Evolutionary conservation across 23 tunicate genomes (phyloP).

Genomic region (Trididemnum miniatum): DNA sequence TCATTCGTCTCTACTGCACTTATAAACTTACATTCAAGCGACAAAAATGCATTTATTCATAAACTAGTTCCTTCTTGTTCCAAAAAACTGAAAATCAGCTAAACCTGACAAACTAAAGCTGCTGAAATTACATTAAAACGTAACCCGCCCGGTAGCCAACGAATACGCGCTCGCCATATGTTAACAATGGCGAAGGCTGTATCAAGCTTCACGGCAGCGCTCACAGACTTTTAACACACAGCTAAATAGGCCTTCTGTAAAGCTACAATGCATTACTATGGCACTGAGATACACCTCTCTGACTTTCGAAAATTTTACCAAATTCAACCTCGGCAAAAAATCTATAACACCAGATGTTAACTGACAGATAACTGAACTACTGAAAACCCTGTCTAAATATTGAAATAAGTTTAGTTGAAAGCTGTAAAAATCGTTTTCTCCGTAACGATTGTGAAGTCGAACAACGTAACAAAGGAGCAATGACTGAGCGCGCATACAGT

Average conservation of each 20-base stretch:
- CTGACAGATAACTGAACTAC: not conserved
- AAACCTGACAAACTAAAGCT: not conserved
- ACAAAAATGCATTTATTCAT: too few species aligned
- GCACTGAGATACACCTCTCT: not conserved
- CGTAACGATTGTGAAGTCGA: slow-evolving; percentile 56
- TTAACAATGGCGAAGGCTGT: slow-evolving; percentile 35
- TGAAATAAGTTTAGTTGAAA: not conserved
- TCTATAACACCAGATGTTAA: not conserved
- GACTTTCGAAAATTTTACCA: not conserved
- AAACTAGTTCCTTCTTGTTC: not conserved
- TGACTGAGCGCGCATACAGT: slow-evolving; percentile 62
- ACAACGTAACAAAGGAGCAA: slow-evolving; percentile 75
- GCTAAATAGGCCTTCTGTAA: not conserved
- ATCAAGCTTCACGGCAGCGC: not conserved
- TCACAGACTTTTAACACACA: not conserved
- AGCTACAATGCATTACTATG: not conserved
- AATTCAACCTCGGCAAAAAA: not conserved
- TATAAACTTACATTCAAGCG: too few species aligned
- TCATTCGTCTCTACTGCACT: not conserved
- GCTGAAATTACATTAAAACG: not conserved
- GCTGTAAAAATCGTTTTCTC: slow-evolving; percentile 34
- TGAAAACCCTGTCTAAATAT: not conserved
- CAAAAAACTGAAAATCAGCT: not conserved
- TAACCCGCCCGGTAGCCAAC: not conserved
- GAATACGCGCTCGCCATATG: slow-evolving; percentile 13